Conservation (phyloP, 2,113 vertebrate species). For the Periophthalmodon schlosseri region DNA sequence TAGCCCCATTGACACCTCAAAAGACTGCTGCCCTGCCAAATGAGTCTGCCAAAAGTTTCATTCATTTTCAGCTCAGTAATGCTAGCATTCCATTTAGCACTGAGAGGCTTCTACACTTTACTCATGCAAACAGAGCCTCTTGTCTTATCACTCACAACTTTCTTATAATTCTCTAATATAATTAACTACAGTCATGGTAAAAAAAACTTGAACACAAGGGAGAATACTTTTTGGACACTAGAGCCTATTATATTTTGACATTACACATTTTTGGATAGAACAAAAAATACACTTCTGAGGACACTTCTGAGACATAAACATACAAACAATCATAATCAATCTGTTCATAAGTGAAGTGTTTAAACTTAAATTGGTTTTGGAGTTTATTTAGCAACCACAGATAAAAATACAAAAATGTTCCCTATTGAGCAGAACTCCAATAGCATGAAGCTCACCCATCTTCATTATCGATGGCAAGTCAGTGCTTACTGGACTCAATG, state of each 20-base stretch:
- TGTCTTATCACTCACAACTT: not conserved
- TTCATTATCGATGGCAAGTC: not conserved
- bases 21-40: not conserved
- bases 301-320: not conserved
- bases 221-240: not conserved
- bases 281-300: not conserved
- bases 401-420: not conserved
- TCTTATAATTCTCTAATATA: not conserved
- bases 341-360: not conserved
- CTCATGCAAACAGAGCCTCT: not conserved
- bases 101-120: not conserved
- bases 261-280: not conserved
- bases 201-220: not conserved
- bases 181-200: not conserved
- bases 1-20: not conserved
- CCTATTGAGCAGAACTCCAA: not conserved
- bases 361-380: not conserved
- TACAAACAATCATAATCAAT: not conserved
- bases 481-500: not conserved
- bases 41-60: not conserved
- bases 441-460: not conserved
- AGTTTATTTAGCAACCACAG: not conserved
- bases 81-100: not conserved
- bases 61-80: slow-evolving; percentile 1
- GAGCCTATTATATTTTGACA: not conserved